Evolutionary conservation across 2,888 invertebrate genomes (phyloP).

Genomic region (Drosophila picticornis): DNA sequence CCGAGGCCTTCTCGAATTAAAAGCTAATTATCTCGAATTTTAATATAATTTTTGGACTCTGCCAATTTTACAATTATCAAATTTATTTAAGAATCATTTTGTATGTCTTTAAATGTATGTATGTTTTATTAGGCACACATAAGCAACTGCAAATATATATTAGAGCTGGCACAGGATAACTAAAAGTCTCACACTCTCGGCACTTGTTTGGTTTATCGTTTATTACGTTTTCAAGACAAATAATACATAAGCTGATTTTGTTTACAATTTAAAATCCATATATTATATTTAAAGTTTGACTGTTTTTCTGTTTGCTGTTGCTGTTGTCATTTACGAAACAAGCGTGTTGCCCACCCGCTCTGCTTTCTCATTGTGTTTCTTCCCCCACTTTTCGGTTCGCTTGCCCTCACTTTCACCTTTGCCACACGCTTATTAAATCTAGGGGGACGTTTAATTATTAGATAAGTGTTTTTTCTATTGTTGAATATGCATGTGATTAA

Average conservation of each 20-base stretch:
- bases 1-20: not conserved
- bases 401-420: slow-evolving; percentile 29
- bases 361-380: slow-evolving; percentile 15
- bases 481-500: slow-evolving; percentile 36
- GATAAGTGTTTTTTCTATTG: slow-evolving; percentile 34
- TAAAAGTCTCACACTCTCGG: not conserved
- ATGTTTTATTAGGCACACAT: not conserved
- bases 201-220: slow-evolving; percentile 49
- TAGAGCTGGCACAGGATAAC: not conserved
- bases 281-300: slow-evolving; percentile 35
- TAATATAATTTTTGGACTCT: not conserved
- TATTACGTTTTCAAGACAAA: slow-evolving; percentile 69
- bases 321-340: slow-evolving; percentile 31
- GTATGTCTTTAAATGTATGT: not conserved
- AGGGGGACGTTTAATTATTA: slow-evolving; percentile 49
- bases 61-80: not conserved
- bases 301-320: slow-evolving; percentile 11
- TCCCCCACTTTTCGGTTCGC: not conserved
- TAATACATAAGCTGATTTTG: slow-evolving; percentile 66
- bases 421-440: slow-evolving; percentile 34
- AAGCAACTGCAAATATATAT: not conserved
- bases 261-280: slow-evolving; percentile 54
- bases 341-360: not conserved
- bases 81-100: not conserved
- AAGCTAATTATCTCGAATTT: not conserved